Percentiles rank a stretch among this genome's conserved stretches.
phyloP scores from a whole-genome alignment of 2,113 vertebrate genomes.

The Zingel zingel region DNA sequence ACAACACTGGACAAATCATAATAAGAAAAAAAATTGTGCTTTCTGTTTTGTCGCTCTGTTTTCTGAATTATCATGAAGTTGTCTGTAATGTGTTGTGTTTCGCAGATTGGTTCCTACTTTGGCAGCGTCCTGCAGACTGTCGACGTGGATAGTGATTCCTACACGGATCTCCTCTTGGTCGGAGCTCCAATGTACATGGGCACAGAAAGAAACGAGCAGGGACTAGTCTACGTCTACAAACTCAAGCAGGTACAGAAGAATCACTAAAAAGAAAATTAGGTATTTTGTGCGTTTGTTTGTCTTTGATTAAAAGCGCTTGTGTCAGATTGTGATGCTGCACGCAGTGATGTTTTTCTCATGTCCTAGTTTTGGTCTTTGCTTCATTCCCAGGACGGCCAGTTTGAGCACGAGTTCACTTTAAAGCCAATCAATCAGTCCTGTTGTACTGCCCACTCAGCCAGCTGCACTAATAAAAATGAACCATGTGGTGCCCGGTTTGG shows the following conservation, averaged over 20 bases:
- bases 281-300: not conserved
- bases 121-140: conserved; percentile 94
- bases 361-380: not conserved
- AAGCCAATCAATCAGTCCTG: conserved; percentile 92
- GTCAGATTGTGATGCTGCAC: not conserved
- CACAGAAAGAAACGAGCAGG: conserved; percentile 93
- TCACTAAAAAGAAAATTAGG: not conserved
- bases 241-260: conserved; percentile 85
- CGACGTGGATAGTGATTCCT: conserved; percentile 88
- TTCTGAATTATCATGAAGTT: not conserved
- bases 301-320: not conserved
- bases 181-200: conserved; percentile 98
- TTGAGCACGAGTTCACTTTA: conserved; percentile 90
- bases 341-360: rapidly evolving
- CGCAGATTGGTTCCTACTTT: conserved; percentile 96
- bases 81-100: not conserved
- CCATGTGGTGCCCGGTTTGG: conserved; percentile 95
- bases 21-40: not conserved
- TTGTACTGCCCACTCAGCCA: conserved; percentile 83
- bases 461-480: conserved; percentile 87
- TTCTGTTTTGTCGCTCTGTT: not conserved
- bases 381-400: conserved; percentile 80
- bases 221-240: conserved; percentile 94
- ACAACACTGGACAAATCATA: not conserved
- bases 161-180: conserved; percentile 92